Conservation (phyloP, 2,888 invertebrate genomes). For the Lordiphosa fenestrarum region DNA sequence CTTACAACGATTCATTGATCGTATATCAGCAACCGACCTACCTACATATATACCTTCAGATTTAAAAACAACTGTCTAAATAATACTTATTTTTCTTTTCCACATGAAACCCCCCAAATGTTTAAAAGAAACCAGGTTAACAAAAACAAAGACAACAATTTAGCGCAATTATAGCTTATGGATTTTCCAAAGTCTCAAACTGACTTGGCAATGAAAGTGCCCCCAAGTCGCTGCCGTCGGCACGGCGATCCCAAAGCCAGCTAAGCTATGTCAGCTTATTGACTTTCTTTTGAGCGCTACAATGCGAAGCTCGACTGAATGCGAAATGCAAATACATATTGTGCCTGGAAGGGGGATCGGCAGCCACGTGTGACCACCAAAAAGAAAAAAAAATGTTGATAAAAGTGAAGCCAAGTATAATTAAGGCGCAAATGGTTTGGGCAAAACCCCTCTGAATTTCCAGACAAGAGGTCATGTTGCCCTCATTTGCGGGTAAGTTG, state of each 20-base stretch:
- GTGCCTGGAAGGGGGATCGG: conserved; percentile 7
- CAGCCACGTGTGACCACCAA: conserved; percentile 50
- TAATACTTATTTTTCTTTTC: background rate
- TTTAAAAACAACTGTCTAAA: conserved; percentile 15
- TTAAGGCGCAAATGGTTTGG: conserved; percentile 32
- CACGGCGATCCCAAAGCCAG: conserved; percentile 23
- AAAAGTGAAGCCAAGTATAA: conserved; percentile 15
- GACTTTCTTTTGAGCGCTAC: conserved; percentile 59
- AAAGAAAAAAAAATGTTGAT: conserved; percentile 13
- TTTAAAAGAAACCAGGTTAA: conserved; percentile 7
- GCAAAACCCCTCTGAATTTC: conserved; percentile 18
- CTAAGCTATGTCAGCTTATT: conserved; percentile 69
- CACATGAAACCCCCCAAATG: conserved; percentile 24
- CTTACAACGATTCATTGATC: too few relatives aligned
- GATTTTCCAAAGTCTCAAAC: conserved; percentile 52
- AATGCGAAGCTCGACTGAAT: conserved; percentile 22
- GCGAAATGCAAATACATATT: conserved; percentile 51
- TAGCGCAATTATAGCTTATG: conserved; percentile 59
- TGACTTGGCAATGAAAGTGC: conserved; percentile 57
- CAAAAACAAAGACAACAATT: conserved; percentile 38
- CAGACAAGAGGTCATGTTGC: conserved; percentile 24
- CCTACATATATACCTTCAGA: too few relatives aligned
- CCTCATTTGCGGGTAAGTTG: conserved; percentile 5
- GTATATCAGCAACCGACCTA: too few relatives aligned
- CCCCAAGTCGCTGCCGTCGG: conserved; percentile 2